Base-by-base conservation (phyloP, 2,888 invertebrate species). In the Priocnemis perturbator region DNA sequence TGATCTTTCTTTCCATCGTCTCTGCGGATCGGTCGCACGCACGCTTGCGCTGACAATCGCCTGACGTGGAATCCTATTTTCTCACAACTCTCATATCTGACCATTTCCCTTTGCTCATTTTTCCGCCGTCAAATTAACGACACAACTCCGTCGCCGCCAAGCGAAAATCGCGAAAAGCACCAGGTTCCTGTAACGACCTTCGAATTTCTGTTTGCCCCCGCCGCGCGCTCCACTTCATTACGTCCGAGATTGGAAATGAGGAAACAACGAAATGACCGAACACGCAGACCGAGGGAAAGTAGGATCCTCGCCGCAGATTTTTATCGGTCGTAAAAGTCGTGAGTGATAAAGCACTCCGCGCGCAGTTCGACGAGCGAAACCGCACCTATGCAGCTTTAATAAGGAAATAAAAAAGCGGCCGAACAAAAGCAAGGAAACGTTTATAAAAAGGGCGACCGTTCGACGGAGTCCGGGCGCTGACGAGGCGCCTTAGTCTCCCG, bases 281-380 rank as follows among this genome's bases (percentile, higher is more conserved):
- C 45, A 15, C 44, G 52, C 7, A 37, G 7, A 1, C 37, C 37
- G 7, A 1, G 7, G 7, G 14, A 37, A 26, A 26, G 26, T 30
- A 15, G 14, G 63, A 71, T 72, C 53, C 62, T 66, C 61, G 45
- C 9, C 37, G 30, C n/a, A 7, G 23, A 48, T 57, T 71, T 79
- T 79, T 81, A 81, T 79, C 69, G 71, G 44, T 61, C 67, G 44
- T 81, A 74, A 78, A 71, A 48, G 50, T 59, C 21, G n/a, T 26
- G 55, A 48, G 58, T 57, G 69, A 69, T 76, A 69, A 81, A 78
- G 66, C 60, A 67, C 64, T 53, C 50, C 50, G 50, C 17, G 50
- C 14, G 50, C 17, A 17, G 17, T 47, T 47, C 7, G 26, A 3
- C 3, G 26, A 4, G 26, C 26, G 26, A 7, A 26, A 26, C 26